A percentile compares a stretch with the other conserved stretches of the same genome.
Evolutionary conservation across 2,113 vertebrate species (phyloP).

Genomic region (Sminthopsis crassicaudata): DNA sequence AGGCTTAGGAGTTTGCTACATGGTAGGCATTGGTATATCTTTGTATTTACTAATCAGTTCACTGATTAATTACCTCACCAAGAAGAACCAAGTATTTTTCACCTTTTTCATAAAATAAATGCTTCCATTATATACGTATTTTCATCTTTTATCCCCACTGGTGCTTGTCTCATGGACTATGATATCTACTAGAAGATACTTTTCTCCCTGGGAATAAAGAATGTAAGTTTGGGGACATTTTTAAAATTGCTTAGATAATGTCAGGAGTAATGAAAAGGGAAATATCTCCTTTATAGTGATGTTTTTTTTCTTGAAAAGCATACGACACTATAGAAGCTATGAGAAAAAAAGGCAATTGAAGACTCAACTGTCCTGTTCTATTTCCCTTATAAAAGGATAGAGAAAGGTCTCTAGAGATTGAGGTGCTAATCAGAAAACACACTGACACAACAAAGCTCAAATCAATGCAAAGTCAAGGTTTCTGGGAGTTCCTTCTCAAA

Average conservation of each 20-base stretch:
- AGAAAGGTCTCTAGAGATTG: not conserved
- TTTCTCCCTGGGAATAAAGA: not conserved
- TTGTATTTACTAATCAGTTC: not conserved
- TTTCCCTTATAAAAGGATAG: not conserved
- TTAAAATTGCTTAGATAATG: not conserved
- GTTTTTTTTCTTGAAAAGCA: not conserved
- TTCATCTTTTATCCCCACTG: not conserved
- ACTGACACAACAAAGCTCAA: not conserved
- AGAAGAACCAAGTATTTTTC: not conserved
- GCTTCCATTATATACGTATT: not conserved
- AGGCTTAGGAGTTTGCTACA: not conserved
- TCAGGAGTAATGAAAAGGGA: not conserved
- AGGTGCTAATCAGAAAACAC: not conserved
- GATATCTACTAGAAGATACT: not conserved
- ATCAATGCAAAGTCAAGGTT: not conserved
- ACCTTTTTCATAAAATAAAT: not conserved
- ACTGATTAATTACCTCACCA: not conserved
- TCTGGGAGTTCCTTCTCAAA: not conserved
- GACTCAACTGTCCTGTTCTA: not conserved
- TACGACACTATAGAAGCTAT: not conserved
- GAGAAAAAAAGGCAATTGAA: not conserved
- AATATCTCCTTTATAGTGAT: not conserved
- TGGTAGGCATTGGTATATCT: not conserved
- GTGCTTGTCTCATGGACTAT: not conserved
- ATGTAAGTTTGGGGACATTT: not conserved